Conservation (phyloP, 37 sponge, comb jelly and placozoan genomes). For the Chondrosia reniformis region DNA sequence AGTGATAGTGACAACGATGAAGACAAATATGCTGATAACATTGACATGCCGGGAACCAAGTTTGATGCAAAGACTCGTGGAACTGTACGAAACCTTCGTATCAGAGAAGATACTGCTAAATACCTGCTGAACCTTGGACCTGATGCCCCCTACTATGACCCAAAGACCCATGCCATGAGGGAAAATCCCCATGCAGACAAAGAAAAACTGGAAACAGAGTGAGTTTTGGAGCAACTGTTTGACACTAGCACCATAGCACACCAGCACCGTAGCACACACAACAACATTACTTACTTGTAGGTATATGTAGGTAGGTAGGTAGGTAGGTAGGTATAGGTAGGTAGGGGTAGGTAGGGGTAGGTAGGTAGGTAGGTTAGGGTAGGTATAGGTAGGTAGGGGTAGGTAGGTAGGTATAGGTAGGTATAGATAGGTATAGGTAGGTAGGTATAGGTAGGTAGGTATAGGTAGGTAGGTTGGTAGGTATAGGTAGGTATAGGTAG, state of each 20-base stretch:
- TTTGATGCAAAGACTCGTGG: constrained; percentile 93
- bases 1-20: constrained; percentile 71
- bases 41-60: constrained; percentile 94
- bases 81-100: constrained; percentile 93
- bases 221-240: constrained; percentile 13
- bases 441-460: not conserved
- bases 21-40: constrained; percentile 93
- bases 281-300: constrained; percentile 3
- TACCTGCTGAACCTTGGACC: constrained; percentile 87
- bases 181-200: constrained; percentile 86
- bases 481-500: not conserved
- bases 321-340: not conserved
- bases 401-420: not conserved
- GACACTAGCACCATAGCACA: not conserved
- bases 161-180: constrained; percentile 97
- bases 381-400: not conserved
- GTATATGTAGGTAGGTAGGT: not conserved
- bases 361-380: not conserved
- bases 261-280: not conserved
- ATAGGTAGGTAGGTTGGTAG: not conserved
- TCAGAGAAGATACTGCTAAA: constrained; percentile 98
- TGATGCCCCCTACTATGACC: constrained; percentile 94
- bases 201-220: constrained; percentile 72
- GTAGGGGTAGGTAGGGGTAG: not conserved
- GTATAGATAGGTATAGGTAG: not conserved